Evolutionary conservation across 2,797 vertebrate genomes (phyloP), one percentile per base, ranked within the genome.

Genomic region (Dallia pectoralis): DNA sequence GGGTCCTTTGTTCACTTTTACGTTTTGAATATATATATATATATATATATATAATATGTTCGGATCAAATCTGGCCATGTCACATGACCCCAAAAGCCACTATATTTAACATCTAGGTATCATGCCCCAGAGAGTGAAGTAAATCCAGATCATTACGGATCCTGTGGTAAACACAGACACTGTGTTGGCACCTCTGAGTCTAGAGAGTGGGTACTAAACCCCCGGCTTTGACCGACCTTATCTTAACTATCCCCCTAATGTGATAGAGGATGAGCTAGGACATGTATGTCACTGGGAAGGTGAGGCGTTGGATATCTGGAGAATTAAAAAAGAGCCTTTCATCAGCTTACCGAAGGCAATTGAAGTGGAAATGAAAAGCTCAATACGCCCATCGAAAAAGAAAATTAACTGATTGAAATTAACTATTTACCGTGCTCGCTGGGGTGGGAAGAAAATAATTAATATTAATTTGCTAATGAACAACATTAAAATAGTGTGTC

Each of bases 231-330:
- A 73, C 44, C 64, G 49, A 67, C 51, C 75, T 77, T 79, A 81
- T 79, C 80, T 82, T 61, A 68, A 68, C 82, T 69, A 82, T 80
- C 76, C 78, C 78, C n/a, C 71, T 75, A 75, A 81, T 82, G 80
- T 25, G 32, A 44, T 25, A 73, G 69, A 27, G 79, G 69, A 56
- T 4, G 70, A 30, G 32, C 6, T 16, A 32, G 30, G 29, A 72
- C 56, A 48, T 68, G 69, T 29, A 4, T 72, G 73, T 72, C 40
- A 66, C 47, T n/a, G 40, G 44, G 18, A 19, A 63, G 44, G 49
- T 11, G 61, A 71, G 74, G 73, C 76, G 80, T 65, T 48, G 77
- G 72, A 70, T 62, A 70, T 70, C 59, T 22, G 59, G 70, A 49
- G 77, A 59, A 75, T 79, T 76, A 71, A 69, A 67, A 56, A 56